Evolutionary conservation across 64 coral and sea anemone genomes (phyloP).

Genomic region (Dendronephthya gigantea): DNA sequence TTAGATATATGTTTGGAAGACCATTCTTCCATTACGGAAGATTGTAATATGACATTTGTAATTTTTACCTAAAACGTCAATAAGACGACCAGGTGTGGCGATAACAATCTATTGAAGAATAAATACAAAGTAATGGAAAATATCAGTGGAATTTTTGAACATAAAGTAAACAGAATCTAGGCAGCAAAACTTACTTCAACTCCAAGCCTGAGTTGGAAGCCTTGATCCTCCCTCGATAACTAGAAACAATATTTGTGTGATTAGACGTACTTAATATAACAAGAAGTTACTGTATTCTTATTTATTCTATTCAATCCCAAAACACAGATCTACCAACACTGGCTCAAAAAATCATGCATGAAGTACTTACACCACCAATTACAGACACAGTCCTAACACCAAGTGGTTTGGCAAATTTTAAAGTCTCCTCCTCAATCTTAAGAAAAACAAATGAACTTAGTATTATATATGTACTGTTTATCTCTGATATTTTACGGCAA

Average conservation of each 20-base stretch:
- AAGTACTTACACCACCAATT: slow-evolving; percentile 80
- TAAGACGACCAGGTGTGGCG: slow-evolving; percentile 89
- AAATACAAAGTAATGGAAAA: background rate
- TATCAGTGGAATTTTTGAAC: background rate
- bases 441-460: background rate
- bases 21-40: background rate
- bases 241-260: slow-evolving; percentile 1
- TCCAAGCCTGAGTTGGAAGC: slow-evolving; percentile 84
- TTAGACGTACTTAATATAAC: too few relatives aligned
- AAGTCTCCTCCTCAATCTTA: slow-evolving; percentile 93
- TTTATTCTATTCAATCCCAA: too few relatives aligned
- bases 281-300: too few relatives aligned
- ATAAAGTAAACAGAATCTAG: background rate
- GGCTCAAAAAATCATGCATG: background rate
- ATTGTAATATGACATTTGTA: background rate
- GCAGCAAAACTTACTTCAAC: slow-evolving; percentile 64
- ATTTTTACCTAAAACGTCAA: slow-evolving; percentile 84
- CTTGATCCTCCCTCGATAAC: slow-evolving; percentile 97
- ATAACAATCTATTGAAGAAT: slow-evolving; percentile 74
- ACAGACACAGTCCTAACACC: slow-evolving; percentile 91
- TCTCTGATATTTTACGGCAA: too few relatives aligned
- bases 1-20: too few relatives aligned
- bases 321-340: too few relatives aligned
- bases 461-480: background rate
- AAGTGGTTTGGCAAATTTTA: slow-evolving; percentile 80